Conservation (phyloP, 2,888 invertebrate genomes). For the Cantharis flavilabris region DNA sequence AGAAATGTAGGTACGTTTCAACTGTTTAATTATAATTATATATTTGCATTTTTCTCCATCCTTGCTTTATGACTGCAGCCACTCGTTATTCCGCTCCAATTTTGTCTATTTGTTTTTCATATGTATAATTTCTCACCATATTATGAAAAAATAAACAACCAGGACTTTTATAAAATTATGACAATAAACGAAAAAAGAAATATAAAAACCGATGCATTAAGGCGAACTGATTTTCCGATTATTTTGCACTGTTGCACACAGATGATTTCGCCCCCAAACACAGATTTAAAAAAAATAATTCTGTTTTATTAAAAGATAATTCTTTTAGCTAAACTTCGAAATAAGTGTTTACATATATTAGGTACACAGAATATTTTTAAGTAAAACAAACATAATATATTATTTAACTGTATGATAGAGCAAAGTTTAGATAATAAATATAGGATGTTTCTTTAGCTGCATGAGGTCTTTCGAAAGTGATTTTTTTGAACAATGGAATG, state of each 20-base stretch:
- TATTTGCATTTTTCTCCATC: too few relatives aligned
- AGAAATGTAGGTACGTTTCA: too few relatives aligned
- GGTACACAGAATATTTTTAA: too few relatives aligned
- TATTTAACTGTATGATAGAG: too few relatives aligned
- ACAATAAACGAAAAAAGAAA: background rate
- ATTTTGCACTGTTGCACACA: background rate
- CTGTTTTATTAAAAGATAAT: background rate
- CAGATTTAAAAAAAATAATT: background rate
- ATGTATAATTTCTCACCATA: background rate
- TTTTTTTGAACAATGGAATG: too few relatives aligned
- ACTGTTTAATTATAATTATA: too few relatives aligned
- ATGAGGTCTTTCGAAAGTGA: too few relatives aligned
- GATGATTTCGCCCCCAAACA: background rate
- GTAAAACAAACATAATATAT: background rate
- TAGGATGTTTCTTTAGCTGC: too few relatives aligned
- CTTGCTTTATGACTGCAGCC: background rate
- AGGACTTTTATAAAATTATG: too few relatives aligned
- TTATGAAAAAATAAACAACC: background rate
- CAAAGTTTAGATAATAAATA: too few relatives aligned
- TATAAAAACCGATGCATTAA: background rate
- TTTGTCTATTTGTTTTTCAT: background rate
- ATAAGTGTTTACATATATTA: background rate
- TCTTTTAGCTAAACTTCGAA: background rate
- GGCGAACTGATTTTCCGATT: background rate
- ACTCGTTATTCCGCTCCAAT: background rate